Evolutionary conservation across 2,113 vertebrate species (phyloP), one percentile per base, ranked within the genome.

Genomic region (Crocuta crocuta): DNA sequence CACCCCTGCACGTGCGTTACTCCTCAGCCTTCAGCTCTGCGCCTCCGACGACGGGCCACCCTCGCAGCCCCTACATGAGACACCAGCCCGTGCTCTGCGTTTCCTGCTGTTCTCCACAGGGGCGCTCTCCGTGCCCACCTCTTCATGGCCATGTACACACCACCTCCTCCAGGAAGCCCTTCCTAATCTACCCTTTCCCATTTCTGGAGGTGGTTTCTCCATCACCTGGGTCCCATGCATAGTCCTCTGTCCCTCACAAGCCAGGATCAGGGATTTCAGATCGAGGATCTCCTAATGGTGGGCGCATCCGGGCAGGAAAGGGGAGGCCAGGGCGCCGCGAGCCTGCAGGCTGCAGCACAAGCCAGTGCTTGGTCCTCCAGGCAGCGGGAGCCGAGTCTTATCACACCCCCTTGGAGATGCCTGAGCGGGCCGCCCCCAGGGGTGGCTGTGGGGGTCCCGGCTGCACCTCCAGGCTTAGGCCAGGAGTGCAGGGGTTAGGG

Each of bases 321-420:
- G 35, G 3, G 53, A 81, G 21, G 55, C 21, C 39, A 39, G 55
- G 2, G 12, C 0, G 0, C 16, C 26, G 23, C 0, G 19, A 26
- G 50, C 43, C 63, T 0, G 87, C 16, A 66, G 39, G 66, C 58
- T 8, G 8, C 19, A 0, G 0, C n/a, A 1, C 61, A n/a, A 21
- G 55, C 23, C 33, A 50, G 4, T 8, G 45, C n/a, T 7, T 9
- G 28, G 58, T 70, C 53, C 70, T 12, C 24, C n/a, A 39, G 55
- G 15, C 48, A 23, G 39, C 1, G 39, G 68, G 68, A 33, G 55
- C 50, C 39, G 45, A 48, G 45, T 48, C 45, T 48, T 48, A 48
- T 48, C 45, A 48, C 45, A 48, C 50, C 50, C 50, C 50, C 50
- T 13, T 50, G 50, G 8, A 48, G 26, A 45, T 6, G 58, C 68